These are phyloP conservation scores for Etheostoma perlongum DNA, from an alignment of 2,797 vertebrate genomes.

Conservation along the genomic window DNA sequence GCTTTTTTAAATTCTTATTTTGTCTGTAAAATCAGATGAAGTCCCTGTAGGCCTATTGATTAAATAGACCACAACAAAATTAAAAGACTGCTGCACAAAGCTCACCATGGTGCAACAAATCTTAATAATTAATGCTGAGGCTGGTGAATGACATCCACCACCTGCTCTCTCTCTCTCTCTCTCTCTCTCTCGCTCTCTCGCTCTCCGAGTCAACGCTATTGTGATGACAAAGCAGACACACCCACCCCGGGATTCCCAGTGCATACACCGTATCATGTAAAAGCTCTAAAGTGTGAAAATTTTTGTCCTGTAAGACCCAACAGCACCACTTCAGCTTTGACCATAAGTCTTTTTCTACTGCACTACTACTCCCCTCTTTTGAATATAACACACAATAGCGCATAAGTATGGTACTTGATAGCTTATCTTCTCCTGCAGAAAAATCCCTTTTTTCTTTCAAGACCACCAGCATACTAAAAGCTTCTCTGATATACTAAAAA, in stretches of 20 bases:
- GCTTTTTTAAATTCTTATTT: not conserved
- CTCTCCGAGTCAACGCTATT: slow-evolving; percentile 51
- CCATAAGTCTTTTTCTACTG: slow-evolving; percentile 6
- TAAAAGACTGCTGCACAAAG: slow-evolving; percentile 58
- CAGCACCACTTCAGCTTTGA: slow-evolving; percentile 22
- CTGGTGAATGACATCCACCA: slow-evolving; percentile 73
- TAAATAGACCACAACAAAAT: slow-evolving; percentile 46
- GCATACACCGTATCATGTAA: slow-evolving; percentile 43
- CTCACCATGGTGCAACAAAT: slow-evolving; percentile 50
- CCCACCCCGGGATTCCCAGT: slow-evolving; percentile 73
- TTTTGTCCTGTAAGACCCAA: slow-evolving; percentile 25
- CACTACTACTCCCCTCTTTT: slow-evolving; percentile 14
- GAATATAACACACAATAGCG: slow-evolving; percentile 33
- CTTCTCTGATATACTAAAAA: slow-evolving; percentile 73
- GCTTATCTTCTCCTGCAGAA: slow-evolving; percentile 58
- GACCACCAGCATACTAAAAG: slow-evolving; percentile 59
- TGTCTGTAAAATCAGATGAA: slow-evolving; percentile 10
- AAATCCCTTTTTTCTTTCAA: slow-evolving; percentile 62
- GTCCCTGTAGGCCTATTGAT: slow-evolving; percentile 29
- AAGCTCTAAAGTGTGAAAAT: slow-evolving; percentile 31
- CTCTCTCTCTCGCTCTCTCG: slow-evolving; percentile 59
- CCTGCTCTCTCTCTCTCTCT: slow-evolving; percentile 73
- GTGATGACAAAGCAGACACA: slow-evolving; percentile 71
- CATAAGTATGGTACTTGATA: slow-evolving; percentile 20
- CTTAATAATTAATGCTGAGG: slow-evolving; percentile 82